phyloP scores from a whole-genome alignment of 2,113 vertebrate species.

The Chaetura pelagica region DNA sequence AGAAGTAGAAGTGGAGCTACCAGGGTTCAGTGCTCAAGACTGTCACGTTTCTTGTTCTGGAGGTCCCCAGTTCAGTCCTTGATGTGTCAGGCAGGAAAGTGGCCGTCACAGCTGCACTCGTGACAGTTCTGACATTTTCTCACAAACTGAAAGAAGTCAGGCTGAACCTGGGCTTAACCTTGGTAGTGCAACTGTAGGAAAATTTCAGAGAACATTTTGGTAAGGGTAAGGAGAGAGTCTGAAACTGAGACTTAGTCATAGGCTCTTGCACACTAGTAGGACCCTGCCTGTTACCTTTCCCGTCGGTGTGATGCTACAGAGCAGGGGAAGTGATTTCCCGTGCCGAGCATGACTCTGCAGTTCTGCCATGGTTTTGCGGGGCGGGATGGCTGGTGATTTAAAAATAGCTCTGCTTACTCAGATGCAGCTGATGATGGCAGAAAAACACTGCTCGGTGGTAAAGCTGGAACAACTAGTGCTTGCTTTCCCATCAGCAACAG shows the following conservation, averaged over 20 bases:
- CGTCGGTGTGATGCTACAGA: not conserved
- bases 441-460: not conserved
- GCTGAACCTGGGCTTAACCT: not conserved
- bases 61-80: not conserved
- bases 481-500: slow-evolving; percentile 4
- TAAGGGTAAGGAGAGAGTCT: not conserved
- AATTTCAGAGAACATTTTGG: slow-evolving; percentile 16
- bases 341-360: slow-evolving; percentile 42
- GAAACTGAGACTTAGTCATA: slow-evolving; percentile 35
- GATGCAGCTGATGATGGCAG: slow-evolving; percentile 11
- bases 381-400: not conserved
- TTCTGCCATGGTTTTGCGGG: not conserved
- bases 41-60: not conserved
- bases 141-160: not conserved
- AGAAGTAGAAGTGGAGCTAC: not conserved
- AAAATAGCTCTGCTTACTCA: slow-evolving; percentile 65
- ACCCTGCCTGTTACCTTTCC: not conserved
- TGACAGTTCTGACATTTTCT: slow-evolving; percentile 35
- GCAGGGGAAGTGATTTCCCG: not conserved
- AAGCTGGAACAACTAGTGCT: slow-evolving; percentile 17
- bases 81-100: slow-evolving; percentile 33
- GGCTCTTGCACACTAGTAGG: not conserved
- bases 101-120: not conserved
- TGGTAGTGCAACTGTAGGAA: not conserved
- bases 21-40: not conserved